Evolutionary conservation across 2,888 invertebrate species (phyloP).

Genomic region (Tetrapedia diversipes): DNA sequence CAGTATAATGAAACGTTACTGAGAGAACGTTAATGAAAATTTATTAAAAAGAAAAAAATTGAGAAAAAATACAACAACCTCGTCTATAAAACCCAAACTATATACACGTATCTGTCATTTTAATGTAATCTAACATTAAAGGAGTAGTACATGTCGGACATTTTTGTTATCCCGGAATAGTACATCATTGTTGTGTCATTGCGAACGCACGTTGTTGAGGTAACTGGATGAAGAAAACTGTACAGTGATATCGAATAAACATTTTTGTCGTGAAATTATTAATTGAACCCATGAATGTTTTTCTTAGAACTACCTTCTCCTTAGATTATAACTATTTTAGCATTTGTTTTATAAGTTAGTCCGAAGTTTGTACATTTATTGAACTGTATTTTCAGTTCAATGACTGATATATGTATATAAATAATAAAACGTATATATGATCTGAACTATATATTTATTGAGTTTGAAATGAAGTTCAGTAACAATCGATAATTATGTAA

Average conservation of each 20-base stretch:
- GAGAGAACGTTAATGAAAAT: conserved; percentile 69
- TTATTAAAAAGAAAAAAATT: conserved; percentile 52
- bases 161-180: conserved; percentile 74
- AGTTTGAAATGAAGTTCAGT: conserved; percentile 13
- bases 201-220: conserved; percentile 79
- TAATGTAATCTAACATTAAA: conserved; percentile 47
- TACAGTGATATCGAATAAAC: conserved; percentile 82
- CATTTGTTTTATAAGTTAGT: too few relatives aligned
- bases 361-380: not conserved
- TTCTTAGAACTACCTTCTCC: conserved; percentile 30
- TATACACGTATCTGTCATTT: conserved; percentile 62
- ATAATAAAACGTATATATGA: not conserved
- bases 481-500: conserved; percentile 11
- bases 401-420: not conserved
- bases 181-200: conserved; percentile 81
- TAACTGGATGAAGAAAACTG: conserved; percentile 80
- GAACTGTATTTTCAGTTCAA: not conserved
- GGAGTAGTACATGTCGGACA: conserved; percentile 60
- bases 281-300: conserved; percentile 17
- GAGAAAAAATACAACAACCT: conserved; percentile 62
- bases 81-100: conserved; percentile 53
- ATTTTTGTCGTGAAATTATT: conserved; percentile 79
- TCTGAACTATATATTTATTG: conserved; percentile 32
- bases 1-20: conserved; percentile 67
- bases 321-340: not conserved